Percentiles rank a stretch among this genome's conserved stretches.
phyloP scores from a whole-genome alignment of 1,140 invertebrate genomes.

The Condylostylus longicornis region DNA sequence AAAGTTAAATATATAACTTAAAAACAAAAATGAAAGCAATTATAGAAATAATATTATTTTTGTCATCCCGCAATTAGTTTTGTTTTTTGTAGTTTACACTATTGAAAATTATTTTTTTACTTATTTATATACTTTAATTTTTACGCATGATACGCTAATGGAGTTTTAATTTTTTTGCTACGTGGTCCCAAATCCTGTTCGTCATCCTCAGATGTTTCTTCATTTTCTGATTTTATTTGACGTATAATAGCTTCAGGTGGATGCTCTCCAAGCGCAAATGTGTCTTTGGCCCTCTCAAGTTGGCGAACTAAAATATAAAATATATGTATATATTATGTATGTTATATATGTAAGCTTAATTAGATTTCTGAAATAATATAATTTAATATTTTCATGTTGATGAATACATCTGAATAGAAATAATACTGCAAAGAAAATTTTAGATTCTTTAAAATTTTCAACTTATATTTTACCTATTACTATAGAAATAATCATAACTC shows the following conservation, averaged over 20 bases:
- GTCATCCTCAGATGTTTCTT: conserved; percentile 16
- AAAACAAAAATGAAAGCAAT: too few species aligned
- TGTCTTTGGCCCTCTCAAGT: conserved; percentile 15
- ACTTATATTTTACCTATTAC: background rate
- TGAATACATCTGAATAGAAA: background rate
- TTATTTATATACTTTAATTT: too few species aligned
- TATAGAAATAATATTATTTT: too few species aligned
- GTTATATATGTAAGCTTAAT: too few species aligned
- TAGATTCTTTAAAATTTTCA: background rate
- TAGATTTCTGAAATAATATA: too few species aligned
- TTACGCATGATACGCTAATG: too few species aligned
- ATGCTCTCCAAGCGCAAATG: background rate
- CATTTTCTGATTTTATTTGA: conserved; percentile 10
- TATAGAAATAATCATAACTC: background rate
- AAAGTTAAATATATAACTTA: too few species aligned
- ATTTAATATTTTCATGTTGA: background rate
- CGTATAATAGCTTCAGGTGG: conserved; percentile 8
- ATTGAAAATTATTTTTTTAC: too few species aligned
- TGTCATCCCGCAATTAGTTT: too few species aligned
- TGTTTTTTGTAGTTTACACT: too few species aligned
- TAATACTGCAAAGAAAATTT: background rate
- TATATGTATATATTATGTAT: too few species aligned
- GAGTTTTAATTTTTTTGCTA: conserved; percentile 29
- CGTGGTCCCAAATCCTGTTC: conserved; percentile 25
- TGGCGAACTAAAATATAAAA: conserved; percentile 15